A percentile compares a stretch with the other conserved stretches of the same genome.
These are phyloP conservation scores for Pitta sordida DNA, from an alignment of 2,113 vertebrate genomes.

Conservation along the genomic window DNA sequence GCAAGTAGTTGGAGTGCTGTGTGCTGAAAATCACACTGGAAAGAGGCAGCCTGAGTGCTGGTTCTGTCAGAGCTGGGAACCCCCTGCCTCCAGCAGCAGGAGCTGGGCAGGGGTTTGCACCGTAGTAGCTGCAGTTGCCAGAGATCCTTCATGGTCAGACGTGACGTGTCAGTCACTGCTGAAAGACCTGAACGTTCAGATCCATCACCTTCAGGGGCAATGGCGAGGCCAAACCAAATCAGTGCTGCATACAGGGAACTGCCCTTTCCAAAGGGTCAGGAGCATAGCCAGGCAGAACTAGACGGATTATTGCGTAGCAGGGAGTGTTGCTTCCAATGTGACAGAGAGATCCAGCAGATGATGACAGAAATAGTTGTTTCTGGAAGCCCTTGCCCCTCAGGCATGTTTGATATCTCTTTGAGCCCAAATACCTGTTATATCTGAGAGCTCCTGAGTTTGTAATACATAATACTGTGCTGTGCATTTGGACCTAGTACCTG, in stretches of 20 bases:
- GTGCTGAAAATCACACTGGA: not conserved
- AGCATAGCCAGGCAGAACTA: not conserved
- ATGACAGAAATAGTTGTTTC: not conserved
- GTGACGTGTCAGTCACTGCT: not conserved
- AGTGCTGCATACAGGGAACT: not conserved
- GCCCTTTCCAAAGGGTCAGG: not conserved
- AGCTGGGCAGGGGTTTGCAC: not conserved
- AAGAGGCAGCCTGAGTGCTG: not conserved
- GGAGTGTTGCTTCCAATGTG: not conserved
- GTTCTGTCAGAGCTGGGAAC: not conserved
- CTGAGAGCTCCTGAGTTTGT: not conserved
- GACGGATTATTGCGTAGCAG: not conserved
- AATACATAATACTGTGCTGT: not conserved
- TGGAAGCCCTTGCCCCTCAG: not conserved
- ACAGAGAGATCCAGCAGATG: not conserved
- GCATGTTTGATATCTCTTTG: not conserved
- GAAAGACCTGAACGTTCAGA: not conserved
- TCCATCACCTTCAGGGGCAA: not conserved
- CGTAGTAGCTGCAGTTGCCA: accelerated
- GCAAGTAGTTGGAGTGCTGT: not conserved
- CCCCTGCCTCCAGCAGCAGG: not conserved
- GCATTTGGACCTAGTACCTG: not conserved
- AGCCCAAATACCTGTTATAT: not conserved
- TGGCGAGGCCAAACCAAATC: not conserved
- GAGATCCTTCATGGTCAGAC: not conserved